These are phyloP conservation scores for Aegotheles bennettii DNA, from an alignment of 2,113 vertebrate genomes.

Conservation along the genomic window DNA sequence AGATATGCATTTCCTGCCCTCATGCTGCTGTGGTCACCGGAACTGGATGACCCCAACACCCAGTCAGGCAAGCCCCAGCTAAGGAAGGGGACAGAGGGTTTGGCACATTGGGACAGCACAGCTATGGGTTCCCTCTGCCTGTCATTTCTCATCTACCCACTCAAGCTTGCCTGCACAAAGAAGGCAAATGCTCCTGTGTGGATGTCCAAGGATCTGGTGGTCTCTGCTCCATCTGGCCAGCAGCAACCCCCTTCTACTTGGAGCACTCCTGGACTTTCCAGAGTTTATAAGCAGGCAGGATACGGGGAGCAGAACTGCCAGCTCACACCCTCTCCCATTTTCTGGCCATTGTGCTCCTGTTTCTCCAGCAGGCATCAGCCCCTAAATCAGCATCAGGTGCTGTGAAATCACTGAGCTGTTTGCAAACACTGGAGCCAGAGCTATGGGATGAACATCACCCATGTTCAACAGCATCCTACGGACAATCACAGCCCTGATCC, in stretches of 20 bases:
- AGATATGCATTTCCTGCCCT: neutral
- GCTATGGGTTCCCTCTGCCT: neutral
- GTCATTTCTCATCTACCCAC: neutral
- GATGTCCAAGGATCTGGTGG: accelerated
- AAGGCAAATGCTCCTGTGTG: accelerated
- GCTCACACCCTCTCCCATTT: neutral
- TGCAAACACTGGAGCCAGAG: neutral
- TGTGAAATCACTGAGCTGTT: neutral
- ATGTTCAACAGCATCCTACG: neutral
- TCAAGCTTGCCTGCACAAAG: neutral
- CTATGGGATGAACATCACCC: neutral
- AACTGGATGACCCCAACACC: neutral
- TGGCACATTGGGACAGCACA: neutral
- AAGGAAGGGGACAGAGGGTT: neutral
- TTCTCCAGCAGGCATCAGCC: neutral
- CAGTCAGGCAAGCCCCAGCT: neutral
- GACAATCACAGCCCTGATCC: neutral
- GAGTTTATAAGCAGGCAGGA: neutral
- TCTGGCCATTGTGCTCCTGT: neutral
- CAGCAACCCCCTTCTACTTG: neutral
- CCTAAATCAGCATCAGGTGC: neutral
- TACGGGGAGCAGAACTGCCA: accelerated
- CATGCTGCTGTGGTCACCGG: neutral
- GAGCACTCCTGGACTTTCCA: neutral
- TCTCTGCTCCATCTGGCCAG: neutral